phyloP scores from a whole-genome alignment of 2,888 invertebrate species.

The Anoplius nigerrimus region DNA sequence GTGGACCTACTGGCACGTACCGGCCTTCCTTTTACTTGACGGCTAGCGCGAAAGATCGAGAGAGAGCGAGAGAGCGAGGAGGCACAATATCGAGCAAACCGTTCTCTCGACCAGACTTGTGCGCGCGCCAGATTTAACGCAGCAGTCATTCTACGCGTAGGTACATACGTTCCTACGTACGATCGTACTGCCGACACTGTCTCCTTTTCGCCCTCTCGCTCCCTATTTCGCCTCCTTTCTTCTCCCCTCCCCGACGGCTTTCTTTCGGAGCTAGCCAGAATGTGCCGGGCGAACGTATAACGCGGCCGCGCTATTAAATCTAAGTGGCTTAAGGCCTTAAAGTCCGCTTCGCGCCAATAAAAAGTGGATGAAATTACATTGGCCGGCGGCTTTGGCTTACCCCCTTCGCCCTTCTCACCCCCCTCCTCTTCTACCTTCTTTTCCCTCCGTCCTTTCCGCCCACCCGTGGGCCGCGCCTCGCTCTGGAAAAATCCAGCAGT shows the following conservation, averaged over 20 bases:
- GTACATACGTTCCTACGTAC: neutral
- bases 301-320: conserved; percentile 67
- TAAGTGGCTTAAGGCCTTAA: conserved; percentile 71
- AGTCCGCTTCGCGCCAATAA: conserved; percentile 67
- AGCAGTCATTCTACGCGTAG: conserved; percentile 33
- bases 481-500: conserved; percentile 31
- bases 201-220: conserved; percentile 19
- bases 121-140: conserved; percentile 18
- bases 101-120: neutral
- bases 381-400: conserved; percentile 48
- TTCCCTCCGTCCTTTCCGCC: conserved; percentile 13
- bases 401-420: conserved; percentile 32
- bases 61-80: conserved; percentile 2
- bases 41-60: neutral
- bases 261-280: conserved; percentile 27
- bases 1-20: neutral
- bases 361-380: conserved; percentile 69
- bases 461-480: conserved; percentile 15
- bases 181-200: neutral
- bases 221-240: conserved; percentile 16
- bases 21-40: neutral
- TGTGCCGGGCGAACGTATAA: conserved; percentile 40
- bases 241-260: conserved; percentile 16
- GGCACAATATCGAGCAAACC: neutral
- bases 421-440: conserved; percentile 22